These are phyloP conservation scores for Coturnix japonica DNA, from an alignment of 2,113 vertebrate species.

Conservation along the genomic window DNA sequence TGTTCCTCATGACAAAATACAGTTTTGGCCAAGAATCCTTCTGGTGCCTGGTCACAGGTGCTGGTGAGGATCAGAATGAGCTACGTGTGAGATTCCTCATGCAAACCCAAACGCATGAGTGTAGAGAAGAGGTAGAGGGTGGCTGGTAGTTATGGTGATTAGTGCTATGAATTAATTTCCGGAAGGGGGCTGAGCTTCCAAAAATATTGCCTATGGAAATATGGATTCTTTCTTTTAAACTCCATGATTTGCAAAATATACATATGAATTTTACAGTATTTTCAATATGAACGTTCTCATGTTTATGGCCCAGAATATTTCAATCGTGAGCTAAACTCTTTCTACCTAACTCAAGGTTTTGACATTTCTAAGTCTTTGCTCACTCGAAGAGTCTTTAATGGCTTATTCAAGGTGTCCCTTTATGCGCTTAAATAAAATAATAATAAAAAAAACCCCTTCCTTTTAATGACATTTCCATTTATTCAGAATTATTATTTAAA, in stretches of 20 bases:
- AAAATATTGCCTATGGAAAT: background rate
- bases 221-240: background rate
- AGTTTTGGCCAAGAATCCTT: background rate
- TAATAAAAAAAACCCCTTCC: slow-evolving; percentile 7
- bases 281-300: background rate
- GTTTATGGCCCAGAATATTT: slow-evolving; percentile 35
- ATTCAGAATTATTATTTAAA: slow-evolving; percentile 79
- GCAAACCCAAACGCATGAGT: fast-evolving
- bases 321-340: background rate
- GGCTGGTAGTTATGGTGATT: background rate
- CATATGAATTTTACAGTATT: background rate
- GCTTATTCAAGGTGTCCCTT: slow-evolving; percentile 70
- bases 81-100: fast-evolving
- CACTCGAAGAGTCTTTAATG: slow-evolving; percentile 30
- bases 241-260: background rate
- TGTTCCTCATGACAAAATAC: background rate
- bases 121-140: background rate
- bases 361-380: slow-evolving; percentile 39
- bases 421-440: slow-evolving; percentile 56
- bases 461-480: slow-evolving; percentile 75
- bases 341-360: background rate
- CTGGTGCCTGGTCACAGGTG: background rate
- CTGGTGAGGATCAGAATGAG: background rate
- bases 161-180: background rate
- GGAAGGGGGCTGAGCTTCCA: background rate